Percentiles rank a stretch among this genome's conserved stretches.
These are phyloP conservation scores for Chelonia mydas DNA, from an alignment of 2,797 vertebrate species.

Conservation along the genomic window DNA sequence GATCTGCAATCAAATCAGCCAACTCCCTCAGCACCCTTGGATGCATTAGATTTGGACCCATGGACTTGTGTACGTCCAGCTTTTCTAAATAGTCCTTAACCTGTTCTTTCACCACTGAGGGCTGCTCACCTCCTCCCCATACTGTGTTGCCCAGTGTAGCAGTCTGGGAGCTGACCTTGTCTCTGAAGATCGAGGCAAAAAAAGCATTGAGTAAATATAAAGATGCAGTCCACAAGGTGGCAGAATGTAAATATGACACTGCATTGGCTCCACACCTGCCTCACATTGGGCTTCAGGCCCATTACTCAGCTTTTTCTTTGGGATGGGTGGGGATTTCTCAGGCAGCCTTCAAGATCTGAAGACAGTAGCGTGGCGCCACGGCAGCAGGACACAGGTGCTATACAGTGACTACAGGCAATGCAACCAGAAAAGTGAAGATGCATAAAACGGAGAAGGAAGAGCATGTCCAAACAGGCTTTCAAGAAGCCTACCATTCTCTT, in stretches of 20 bases:
- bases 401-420: background rate
- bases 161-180: too few relatives aligned
- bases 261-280: background rate
- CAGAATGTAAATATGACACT: background rate
- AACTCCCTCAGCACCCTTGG: too few relatives aligned
- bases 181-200: too few relatives aligned
- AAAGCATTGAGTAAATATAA: background rate
- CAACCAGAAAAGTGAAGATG: slow-evolving; percentile 28
- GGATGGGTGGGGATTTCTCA: background rate
- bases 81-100: too few relatives aligned
- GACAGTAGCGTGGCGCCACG: background rate
- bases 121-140: too few relatives aligned
- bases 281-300: background rate
- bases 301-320: background rate
- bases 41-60: too few relatives aligned
- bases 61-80: too few relatives aligned
- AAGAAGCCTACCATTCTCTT: background rate
- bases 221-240: background rate
- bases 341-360: background rate
- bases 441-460: slow-evolving; percentile 46
- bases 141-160: too few relatives aligned
- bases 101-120: too few relatives aligned
- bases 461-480: background rate
- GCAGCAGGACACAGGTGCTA: background rate
- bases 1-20: too few relatives aligned